These are phyloP conservation scores for Brachionus rubens DNA, from an alignment of 1,140 invertebrate species.

Conservation along the genomic window DNA sequence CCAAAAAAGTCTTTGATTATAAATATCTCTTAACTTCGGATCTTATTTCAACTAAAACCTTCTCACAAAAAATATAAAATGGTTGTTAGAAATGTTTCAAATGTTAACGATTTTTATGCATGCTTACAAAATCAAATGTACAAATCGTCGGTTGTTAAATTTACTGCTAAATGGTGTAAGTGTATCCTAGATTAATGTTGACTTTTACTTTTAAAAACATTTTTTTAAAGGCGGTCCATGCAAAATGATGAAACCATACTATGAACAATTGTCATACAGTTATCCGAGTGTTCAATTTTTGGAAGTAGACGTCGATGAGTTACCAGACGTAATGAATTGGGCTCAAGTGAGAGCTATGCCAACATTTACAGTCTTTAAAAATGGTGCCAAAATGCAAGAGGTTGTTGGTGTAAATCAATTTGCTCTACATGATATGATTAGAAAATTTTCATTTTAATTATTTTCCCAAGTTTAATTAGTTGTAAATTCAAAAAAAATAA, in stretches of 20 bases:
- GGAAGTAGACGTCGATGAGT: conserved; percentile 43
- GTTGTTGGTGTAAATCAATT: conserved; percentile 20
- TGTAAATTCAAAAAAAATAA: background rate
- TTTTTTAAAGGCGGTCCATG: conserved; percentile 37
- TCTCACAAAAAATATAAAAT: too few species aligned
- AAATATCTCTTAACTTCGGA: too few species aligned
- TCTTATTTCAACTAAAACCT: too few species aligned
- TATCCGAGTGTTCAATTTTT: conserved; percentile 44
- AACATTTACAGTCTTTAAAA: conserved; percentile 14
- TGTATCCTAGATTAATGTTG: too few species aligned
- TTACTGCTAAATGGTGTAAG: conserved; percentile 44
- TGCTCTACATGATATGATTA: background rate
- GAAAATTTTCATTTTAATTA: conserved; percentile 24
- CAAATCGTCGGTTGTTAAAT: conserved; percentile 38
- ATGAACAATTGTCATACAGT: conserved; percentile 30
- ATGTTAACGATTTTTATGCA: background rate
- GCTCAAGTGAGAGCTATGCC: conserved; percentile 40
- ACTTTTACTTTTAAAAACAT: too few species aligned
- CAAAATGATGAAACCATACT: conserved; percentile 25
- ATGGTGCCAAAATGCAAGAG: conserved; percentile 22
- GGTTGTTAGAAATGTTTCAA: background rate
- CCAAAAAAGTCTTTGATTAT: too few species aligned
- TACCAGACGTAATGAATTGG: conserved; percentile 30
- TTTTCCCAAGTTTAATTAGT: background rate
- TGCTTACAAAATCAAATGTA: conserved; percentile 1